Percentiles rank a stretch among this genome's conserved stretches.
Evolutionary conservation across 2,888 invertebrate species (phyloP).

Genomic region (Notodonta dromedarius): DNA sequence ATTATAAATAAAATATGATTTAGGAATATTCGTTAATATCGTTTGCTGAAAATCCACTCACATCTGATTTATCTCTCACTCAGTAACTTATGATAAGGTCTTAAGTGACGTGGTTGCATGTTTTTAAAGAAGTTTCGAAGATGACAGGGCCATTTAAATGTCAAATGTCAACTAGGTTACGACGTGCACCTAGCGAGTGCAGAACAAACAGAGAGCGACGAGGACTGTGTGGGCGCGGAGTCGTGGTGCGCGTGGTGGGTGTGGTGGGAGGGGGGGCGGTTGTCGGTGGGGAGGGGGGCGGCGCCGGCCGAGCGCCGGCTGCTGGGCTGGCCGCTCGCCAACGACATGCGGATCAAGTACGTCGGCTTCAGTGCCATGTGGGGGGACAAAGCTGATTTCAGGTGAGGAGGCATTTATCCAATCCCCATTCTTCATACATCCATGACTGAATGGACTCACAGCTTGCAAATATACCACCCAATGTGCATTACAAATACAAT

Average conservation of each 20-base stretch:
- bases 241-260: slow-evolving; percentile 87
- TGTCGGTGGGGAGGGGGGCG: slow-evolving; percentile 85
- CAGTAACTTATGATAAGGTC: too few species aligned
- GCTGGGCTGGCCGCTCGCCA: slow-evolving; percentile 85
- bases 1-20: too few species aligned
- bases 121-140: too few species aligned
- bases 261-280: slow-evolving; percentile 86
- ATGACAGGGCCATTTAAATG: too few species aligned
- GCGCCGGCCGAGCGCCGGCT: slow-evolving; percentile 82
- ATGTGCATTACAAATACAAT: too few species aligned
- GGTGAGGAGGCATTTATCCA: slow-evolving; percentile 59
- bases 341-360: slow-evolving; percentile 84
- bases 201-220: slow-evolving; percentile 83
- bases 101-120: too few species aligned
- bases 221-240: slow-evolving; percentile 70
- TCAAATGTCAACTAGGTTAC: slow-evolving; percentile 77
- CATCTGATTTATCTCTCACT: too few species aligned
- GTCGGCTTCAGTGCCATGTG: slow-evolving; percentile 87
- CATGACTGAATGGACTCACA: too few species aligned
- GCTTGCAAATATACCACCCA: too few species aligned
- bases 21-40: too few species aligned
- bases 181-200: slow-evolving; percentile 85
- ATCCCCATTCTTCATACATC: too few species aligned
- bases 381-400: slow-evolving; percentile 86
- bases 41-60: not conserved